Evolutionary conservation across 2,888 invertebrate species (phyloP).

Genomic region (Sinohyriopsis cumingii): DNA sequence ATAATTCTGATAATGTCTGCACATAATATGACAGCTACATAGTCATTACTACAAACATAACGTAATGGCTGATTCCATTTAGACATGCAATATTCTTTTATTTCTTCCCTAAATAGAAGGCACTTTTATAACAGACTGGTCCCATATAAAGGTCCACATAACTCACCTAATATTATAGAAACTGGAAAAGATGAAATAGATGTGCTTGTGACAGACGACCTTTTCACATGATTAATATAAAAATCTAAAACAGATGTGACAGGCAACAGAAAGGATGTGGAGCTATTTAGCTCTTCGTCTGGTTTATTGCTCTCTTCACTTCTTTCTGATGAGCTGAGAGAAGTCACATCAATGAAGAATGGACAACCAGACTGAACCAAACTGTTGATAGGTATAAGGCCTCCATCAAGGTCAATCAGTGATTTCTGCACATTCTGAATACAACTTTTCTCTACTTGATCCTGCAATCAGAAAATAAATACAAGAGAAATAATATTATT

Average conservation of each 20-base stretch:
- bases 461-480: slow-evolving; percentile 14
- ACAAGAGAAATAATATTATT: no score
- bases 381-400: slow-evolving; percentile 35
- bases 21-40: no score
- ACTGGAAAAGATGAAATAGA: background rate
- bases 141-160: background rate
- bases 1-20: no score
- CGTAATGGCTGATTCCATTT: no score
- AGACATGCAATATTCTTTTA: no score
- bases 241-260: slow-evolving; percentile 12
- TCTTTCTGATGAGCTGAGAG: slow-evolving; percentile 3
- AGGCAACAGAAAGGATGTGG: slow-evolving; percentile 12
- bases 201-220: background rate
- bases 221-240: background rate
- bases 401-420: slow-evolving; percentile 37
- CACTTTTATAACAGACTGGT: no score
- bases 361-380: slow-evolving; percentile 30
- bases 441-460: slow-evolving; percentile 19
- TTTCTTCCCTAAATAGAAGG: no score
- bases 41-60: no score
- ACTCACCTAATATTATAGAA: background rate
- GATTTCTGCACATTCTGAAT: slow-evolving; percentile 38
- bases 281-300: background rate
- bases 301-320: background rate
- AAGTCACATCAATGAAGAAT: slow-evolving; percentile 11